These are phyloP conservation scores for Holacanthus passer DNA, from an alignment of 2,113 vertebrate genomes.

Conservation along the genomic window DNA sequence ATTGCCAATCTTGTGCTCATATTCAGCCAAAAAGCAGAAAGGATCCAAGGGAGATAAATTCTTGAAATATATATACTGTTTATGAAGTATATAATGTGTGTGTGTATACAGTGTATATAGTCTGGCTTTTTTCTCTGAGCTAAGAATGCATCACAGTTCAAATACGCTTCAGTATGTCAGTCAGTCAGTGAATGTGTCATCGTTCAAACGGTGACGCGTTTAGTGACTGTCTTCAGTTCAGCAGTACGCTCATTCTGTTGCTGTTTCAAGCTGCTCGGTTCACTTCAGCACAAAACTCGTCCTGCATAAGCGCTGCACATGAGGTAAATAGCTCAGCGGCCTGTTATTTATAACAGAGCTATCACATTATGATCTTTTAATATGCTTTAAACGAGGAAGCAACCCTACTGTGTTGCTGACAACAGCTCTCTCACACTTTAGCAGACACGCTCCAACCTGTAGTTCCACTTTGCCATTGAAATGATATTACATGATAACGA, in stretches of 20 bases:
- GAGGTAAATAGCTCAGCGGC: neutral
- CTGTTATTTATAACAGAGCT: neutral
- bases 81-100: too few relatives aligned
- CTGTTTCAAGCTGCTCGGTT: neutral
- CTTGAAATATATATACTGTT: too few relatives aligned
- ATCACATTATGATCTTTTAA: neutral
- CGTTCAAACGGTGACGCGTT: too few relatives aligned
- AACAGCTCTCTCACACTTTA: neutral
- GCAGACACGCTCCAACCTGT: neutral
- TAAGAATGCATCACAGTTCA: neutral
- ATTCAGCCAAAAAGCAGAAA: too few relatives aligned
- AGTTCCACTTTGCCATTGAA: neutral
- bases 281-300: neutral
- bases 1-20: too few relatives aligned
- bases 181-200: neutral
- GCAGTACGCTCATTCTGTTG: neutral
- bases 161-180: neutral
- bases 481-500: neutral
- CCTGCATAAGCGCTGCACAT: neutral
- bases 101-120: too few relatives aligned
- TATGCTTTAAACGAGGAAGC: neutral
- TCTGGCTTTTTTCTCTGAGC: neutral
- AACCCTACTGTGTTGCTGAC: neutral
- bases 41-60: too few relatives aligned
- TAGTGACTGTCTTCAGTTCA: too few relatives aligned